Conservation (phyloP, 2,888 invertebrate species). For the Hydrotaea diabolus region DNA sequence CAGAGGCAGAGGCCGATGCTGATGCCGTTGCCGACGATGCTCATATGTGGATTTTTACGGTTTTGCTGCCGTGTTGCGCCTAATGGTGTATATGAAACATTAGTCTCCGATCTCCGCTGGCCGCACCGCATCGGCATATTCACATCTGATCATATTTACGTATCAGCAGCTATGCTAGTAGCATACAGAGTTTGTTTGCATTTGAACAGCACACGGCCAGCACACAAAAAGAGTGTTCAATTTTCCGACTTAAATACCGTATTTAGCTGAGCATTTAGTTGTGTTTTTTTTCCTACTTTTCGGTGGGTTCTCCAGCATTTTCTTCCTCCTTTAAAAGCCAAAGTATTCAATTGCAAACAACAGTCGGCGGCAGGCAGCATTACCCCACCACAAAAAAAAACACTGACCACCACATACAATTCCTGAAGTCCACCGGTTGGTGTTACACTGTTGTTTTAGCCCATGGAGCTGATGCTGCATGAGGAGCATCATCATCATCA, state of each 20-base stretch:
- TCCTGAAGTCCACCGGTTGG: not conserved
- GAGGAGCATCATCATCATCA: slow-evolving; percentile 25
- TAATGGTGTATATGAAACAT: slow-evolving; percentile 64
- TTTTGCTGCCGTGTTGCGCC: slow-evolving; percentile 62
- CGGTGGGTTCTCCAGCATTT: slow-evolving; percentile 23
- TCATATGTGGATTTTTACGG: slow-evolving; percentile 1
- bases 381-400: slow-evolving; percentile 24
- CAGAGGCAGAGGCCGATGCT: slow-evolving; percentile 11
- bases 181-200: slow-evolving; percentile 28
- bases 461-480: not conserved
- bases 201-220: not conserved
- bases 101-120: slow-evolving; percentile 40
- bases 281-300: slow-evolving; percentile 24
- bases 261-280: slow-evolving; percentile 68
- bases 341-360: slow-evolving; percentile 37
- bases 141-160: slow-evolving; percentile 22
- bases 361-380: not conserved
- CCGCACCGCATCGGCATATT: not conserved
- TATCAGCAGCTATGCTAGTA: slow-evolving; percentile 8
- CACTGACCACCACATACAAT: slow-evolving; percentile 10
- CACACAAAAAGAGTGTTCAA: slow-evolving; percentile 62
- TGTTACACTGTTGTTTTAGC: not conserved
- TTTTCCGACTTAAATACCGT: slow-evolving; percentile 68
- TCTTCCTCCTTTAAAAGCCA: slow-evolving; percentile 50
- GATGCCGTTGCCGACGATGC: slow-evolving; percentile 25